These are phyloP conservation scores for Crotalus adamanteus DNA, from an alignment of 2,797 vertebrate species.

Conservation along the genomic window DNA sequence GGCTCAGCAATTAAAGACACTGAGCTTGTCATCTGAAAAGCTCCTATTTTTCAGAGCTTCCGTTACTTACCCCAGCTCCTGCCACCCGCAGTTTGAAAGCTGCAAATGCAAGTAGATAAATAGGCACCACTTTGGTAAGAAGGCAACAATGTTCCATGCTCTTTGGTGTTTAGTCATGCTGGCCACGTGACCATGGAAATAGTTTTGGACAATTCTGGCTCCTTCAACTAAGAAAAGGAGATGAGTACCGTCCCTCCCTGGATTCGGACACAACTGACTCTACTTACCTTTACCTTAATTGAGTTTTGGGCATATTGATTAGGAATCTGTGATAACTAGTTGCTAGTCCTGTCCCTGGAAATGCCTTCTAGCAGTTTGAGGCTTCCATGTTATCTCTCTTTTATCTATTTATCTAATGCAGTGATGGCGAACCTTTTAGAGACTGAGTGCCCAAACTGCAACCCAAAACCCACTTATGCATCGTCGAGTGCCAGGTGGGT, in stretches of 20 bases:
- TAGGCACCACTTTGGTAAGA: background rate
- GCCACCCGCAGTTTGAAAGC: background rate
- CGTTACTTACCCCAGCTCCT: background rate
- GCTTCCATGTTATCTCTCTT: background rate
- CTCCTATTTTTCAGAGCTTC: background rate
- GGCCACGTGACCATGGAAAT: too few species aligned
- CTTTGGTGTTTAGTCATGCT: background rate
- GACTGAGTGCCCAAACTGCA: too few species aligned
- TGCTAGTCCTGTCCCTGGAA: background rate
- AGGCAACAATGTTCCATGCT: background rate
- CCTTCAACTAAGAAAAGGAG: background rate
- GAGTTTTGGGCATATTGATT: background rate
- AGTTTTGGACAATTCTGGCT: too few species aligned
- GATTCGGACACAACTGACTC: background rate
- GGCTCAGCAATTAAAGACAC: background rate
- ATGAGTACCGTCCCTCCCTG: background rate
- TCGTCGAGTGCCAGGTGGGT: too few species aligned
- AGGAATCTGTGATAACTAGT: background rate
- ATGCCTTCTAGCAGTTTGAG: background rate
- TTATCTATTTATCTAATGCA: background rate
- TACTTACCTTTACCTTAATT: background rate
- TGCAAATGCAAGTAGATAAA: background rate
- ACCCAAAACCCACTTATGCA: too few species aligned
- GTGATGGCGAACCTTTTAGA: too few species aligned
- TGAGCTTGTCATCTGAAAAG: background rate